Base-by-base conservation (phyloP, 1,140 invertebrate genomes). In the Armadillidium nasatum region DNA sequence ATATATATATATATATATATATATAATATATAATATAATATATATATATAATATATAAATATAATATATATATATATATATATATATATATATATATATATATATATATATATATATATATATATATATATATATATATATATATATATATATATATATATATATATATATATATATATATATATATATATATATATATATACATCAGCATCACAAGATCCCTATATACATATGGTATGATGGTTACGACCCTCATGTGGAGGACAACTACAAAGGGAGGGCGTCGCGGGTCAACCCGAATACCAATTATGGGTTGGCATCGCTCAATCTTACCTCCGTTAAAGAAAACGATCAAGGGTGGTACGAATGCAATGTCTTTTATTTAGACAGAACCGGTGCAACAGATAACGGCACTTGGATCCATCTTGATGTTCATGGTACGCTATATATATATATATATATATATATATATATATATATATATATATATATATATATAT, bases 361-460 rank as follows among this genome's bases (percentile, higher is more conserved):
- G 95, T 98, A 97, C 88, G 93, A 96, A 86, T 98, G 95, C 87
- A 95, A 94, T 87, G 93, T 97, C 84, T 93, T 94, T 84, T 96
- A 96, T 87, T 91, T 97, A 85, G 96, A 96, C 86, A 91, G 94
- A 77, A 93, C 93, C 80, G 94, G 94, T 92, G 85, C 90, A 89
- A 84, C 89, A 91, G 94, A 88, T 92, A 96, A 88, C 85, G 94
- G 94, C 80, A 96, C 94, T 83, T 97, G 94, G 94, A 95, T 97
- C 86, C 94, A 97, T 86, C 89, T 98, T 83, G 94, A 96, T 87
- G 95, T 97, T 83, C 94, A 96, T 87, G 93, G 92, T 93, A 85
- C 88, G 87, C 85, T 33, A 33, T 33, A 33, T 1, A 6, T 33
- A 3, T 3, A 33, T 1, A 6, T 33, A 33, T 33, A 33, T 33